phyloP scores from a whole-genome alignment of 2,888 invertebrate species.

The Sylvicola fuscatus region DNA sequence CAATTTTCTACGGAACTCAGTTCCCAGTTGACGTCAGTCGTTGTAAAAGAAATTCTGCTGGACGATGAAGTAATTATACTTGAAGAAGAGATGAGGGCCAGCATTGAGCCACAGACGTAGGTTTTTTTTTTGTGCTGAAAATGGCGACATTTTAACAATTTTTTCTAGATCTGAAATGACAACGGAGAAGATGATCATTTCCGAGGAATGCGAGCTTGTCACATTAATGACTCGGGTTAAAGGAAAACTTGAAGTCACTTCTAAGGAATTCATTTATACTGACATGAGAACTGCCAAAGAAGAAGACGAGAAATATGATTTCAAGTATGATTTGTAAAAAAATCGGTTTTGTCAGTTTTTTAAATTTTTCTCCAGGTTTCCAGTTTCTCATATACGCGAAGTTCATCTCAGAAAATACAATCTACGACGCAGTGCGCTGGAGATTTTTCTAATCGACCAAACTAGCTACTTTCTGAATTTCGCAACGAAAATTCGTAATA shows the following conservation, averaged over 20 bases:
- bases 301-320: constrained; percentile 28
- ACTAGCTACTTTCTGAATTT: constrained; percentile 45
- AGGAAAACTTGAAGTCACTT: constrained; percentile 39
- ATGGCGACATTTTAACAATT: background rate
- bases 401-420: constrained; percentile 42
- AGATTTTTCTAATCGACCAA: constrained; percentile 40
- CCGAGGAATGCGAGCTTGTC: constrained; percentile 38
- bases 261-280: constrained; percentile 34
- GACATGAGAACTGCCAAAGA: constrained; percentile 32
- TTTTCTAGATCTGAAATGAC: constrained; percentile 19
- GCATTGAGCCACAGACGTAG: constrained; percentile 24
- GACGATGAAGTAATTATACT: constrained; percentile 25
- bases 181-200: constrained; percentile 34
- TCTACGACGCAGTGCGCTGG: constrained; percentile 38
- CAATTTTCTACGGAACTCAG: constrained; percentile 22
- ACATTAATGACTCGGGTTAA: constrained; percentile 36
- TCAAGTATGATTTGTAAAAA: constrained; percentile 16
- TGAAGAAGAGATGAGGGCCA: constrained; percentile 27
- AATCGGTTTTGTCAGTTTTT: background rate
- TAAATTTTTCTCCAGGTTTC: constrained; percentile 18
- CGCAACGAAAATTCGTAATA: constrained; percentile 36
- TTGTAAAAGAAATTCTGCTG: constrained; percentile 23
- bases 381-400: constrained; percentile 33
- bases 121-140: constrained; percentile 5
- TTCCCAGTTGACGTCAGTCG: constrained; percentile 25